Evolutionary conservation across 1,140 invertebrate genomes (phyloP).

Genomic region (Apis florea): DNA sequence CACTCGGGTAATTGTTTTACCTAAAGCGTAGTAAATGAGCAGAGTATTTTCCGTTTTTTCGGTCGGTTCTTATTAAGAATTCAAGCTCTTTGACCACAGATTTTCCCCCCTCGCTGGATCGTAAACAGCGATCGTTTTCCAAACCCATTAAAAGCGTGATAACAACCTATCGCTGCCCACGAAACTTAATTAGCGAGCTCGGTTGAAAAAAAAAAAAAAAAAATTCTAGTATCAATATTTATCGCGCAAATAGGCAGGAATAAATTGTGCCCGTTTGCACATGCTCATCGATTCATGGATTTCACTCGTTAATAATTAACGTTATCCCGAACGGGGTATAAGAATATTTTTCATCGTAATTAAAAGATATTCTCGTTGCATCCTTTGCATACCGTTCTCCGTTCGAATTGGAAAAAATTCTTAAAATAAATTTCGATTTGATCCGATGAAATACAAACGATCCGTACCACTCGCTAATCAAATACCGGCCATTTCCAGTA

Average conservation of each 20-base stretch:
- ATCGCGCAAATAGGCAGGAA: constrained; percentile 16
- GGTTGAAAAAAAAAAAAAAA: constrained; percentile 47
- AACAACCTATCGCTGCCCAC: constrained; percentile 25
- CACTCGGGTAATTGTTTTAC: constrained; percentile 46
- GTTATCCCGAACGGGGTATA: no score
- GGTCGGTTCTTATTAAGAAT: constrained; percentile 59
- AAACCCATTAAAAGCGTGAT: constrained; percentile 53
- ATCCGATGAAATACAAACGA: background rate
- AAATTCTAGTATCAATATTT: constrained; percentile 48
- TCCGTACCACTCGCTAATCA: constrained; percentile 57
- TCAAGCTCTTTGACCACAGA: constrained; percentile 63
- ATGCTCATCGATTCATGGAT: background rate
- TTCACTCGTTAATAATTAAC: constrained; percentile 1
- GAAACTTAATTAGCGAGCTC: constrained; percentile 53
- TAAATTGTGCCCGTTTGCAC: constrained; percentile 1
- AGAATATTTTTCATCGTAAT: background rate
- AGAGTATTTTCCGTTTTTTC: constrained; percentile 14
- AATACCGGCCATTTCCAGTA: constrained; percentile 52
- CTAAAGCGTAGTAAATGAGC: constrained; percentile 16
- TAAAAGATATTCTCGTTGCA: background rate
- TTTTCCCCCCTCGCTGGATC: constrained; percentile 34
- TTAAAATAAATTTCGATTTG: background rate
- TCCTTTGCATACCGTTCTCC: background rate
- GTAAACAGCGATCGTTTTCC: constrained; percentile 57
- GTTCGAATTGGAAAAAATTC: no score